Percentiles rank a stretch among this genome's conserved stretches.
Conservation (phyloP, 2,888 invertebrate genomes). For the Plutella xylostella region DNA sequence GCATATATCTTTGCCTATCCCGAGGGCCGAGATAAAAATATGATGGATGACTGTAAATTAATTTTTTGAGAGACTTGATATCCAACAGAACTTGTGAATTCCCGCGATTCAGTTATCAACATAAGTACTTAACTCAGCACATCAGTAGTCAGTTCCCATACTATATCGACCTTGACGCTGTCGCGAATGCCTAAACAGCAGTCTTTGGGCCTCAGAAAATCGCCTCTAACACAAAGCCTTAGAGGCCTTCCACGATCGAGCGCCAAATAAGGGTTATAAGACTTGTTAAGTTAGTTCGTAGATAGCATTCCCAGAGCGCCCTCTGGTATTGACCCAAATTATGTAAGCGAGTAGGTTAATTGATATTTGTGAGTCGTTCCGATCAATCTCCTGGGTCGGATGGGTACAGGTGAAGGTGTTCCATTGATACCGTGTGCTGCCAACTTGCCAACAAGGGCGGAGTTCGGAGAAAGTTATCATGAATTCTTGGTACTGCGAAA, state of each 20-base stretch:
- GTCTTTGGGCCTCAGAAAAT: slow-evolving; percentile 30
- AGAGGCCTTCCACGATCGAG: neutral
- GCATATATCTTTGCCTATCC: too few species aligned
- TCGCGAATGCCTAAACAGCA: slow-evolving; percentile 49
- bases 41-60: too few species aligned
- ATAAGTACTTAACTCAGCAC: slow-evolving; percentile 9
- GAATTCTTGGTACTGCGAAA: too few species aligned
- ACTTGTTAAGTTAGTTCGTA: slow-evolving; percentile 6
- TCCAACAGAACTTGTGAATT: neutral
- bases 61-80: too few species aligned
- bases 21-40: too few species aligned
- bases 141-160: slow-evolving; percentile 40
- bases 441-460: too few species aligned
- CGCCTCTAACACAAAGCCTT: neutral
- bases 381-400: too few species aligned
- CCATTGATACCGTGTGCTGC: too few species aligned
- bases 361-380: neutral
- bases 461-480: too few species aligned
- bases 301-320: slow-evolving; percentile 16
- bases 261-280: neutral
- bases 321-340: slow-evolving; percentile 58
- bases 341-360: slow-evolving; percentile 28
- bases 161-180: slow-evolving; percentile 40
- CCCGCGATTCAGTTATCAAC: neutral
- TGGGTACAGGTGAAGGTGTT: too few species aligned